phyloP scores from a whole-genome alignment of 1,140 invertebrate genomes.

The Atta cephalotes region DNA sequence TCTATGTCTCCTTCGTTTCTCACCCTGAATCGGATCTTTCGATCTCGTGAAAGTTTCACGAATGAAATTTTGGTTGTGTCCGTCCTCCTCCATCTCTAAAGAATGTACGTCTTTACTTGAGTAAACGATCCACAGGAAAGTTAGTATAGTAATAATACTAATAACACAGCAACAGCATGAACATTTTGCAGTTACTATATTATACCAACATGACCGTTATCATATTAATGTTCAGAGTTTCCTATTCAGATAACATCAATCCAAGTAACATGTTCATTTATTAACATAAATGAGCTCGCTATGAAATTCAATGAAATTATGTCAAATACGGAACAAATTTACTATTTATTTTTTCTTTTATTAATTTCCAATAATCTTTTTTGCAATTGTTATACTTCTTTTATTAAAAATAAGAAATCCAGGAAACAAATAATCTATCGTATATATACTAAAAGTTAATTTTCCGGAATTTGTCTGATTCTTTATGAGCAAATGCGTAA shows the following conservation, averaged over 20 bases:
- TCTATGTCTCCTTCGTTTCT: conserved; percentile 18
- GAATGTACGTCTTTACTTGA: conserved; percentile 43
- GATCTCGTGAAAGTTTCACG: conserved; percentile 76
- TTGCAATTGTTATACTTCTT: no score
- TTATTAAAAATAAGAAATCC: no score
- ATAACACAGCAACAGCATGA: neutral
- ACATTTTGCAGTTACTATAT: conserved; percentile 16
- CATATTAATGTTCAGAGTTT: neutral
- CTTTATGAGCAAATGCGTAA: neutral
- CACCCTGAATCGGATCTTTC: conserved; percentile 62
- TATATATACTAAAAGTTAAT: no score
- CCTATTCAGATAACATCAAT: neutral
- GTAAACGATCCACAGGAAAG: conserved; percentile 31
- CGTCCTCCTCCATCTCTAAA: conserved; percentile 40
- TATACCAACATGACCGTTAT: neutral
- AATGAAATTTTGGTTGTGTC: conserved; percentile 72
- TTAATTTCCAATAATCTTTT: neutral
- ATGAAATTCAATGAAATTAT: neutral
- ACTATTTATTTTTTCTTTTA: no score
- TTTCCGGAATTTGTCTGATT: neutral
- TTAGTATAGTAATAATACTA: neutral
- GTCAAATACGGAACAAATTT: neutral
- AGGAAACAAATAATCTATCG: no score
- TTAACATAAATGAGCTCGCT: neutral
- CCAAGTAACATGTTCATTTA: neutral